Conservation (phyloP, 30 jellyfish, hydroid and myxozoan species). For the Turritopsis rubra region DNA sequence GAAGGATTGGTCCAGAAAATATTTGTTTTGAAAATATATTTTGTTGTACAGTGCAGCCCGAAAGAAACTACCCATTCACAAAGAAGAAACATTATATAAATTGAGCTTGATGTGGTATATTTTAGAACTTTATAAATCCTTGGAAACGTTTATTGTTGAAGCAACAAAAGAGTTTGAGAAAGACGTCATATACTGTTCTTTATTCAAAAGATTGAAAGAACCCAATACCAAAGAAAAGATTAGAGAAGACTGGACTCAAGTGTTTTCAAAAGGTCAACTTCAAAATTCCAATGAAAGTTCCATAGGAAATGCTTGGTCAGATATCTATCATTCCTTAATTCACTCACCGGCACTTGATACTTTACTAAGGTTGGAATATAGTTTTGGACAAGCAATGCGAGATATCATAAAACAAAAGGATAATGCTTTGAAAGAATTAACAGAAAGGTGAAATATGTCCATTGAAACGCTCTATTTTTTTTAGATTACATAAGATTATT, state of each 20-base stretch:
- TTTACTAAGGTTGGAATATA: conserved; percentile 70
- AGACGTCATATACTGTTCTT: background rate
- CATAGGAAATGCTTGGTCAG: conserved; percentile 62
- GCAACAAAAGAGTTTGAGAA: conserved; percentile 50
- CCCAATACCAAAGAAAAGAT: conserved; percentile 24
- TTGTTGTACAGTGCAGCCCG: too few relatives aligned
- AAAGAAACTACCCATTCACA: too few relatives aligned
- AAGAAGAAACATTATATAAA: too few relatives aligned
- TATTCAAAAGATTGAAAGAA: conserved; percentile 15
- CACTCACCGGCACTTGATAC: conserved; percentile 96
- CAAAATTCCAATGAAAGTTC: conserved; percentile 32
- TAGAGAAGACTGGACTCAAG: conserved; percentile 54
- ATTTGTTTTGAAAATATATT: too few relatives aligned
- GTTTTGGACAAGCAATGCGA: conserved; percentile 67
- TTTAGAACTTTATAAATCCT: conserved; percentile 44
- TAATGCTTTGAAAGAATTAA: conserved; percentile 43
- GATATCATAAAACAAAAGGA: conserved; percentile 62
- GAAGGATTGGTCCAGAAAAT: background rate
- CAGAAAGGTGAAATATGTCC: conserved; percentile 37
- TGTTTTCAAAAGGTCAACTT: conserved; percentile 40
- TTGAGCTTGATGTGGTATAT: too few relatives aligned
- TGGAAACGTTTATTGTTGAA: conserved; percentile 48
- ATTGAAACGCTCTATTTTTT: background rate
- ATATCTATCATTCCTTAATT: conserved; percentile 68
- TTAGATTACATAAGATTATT: too few relatives aligned